Conservation (phyloP, 2,888 invertebrate genomes). For the Lepas anatifera region DNA sequence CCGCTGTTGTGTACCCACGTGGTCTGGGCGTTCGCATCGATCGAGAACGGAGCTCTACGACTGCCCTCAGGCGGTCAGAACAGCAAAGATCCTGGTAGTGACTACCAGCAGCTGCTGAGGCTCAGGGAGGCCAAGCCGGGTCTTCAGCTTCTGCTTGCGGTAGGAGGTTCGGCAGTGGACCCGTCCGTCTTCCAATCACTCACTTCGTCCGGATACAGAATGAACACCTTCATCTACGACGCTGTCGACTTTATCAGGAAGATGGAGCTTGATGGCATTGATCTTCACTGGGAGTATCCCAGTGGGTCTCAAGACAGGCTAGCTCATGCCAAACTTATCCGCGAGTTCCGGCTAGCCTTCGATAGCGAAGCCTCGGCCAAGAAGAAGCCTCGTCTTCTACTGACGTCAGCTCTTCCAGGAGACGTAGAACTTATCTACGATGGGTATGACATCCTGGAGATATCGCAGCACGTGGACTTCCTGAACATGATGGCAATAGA, state of each 20-base stretch:
- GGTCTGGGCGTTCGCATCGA: constrained; percentile 85
- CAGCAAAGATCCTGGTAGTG: constrained; percentile 31
- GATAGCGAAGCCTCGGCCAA: constrained; percentile 85
- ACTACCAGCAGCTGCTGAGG: constrained; percentile 70
- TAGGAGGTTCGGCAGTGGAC: constrained; percentile 94
- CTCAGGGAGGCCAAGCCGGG: constrained; percentile 63
- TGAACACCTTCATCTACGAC: constrained; percentile 92
- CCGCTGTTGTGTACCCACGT: constrained; percentile 83
- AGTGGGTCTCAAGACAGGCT: constrained; percentile 75
- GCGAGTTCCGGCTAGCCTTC: constrained; percentile 75
- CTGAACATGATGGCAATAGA: constrained; percentile 93
- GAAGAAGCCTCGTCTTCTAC: constrained; percentile 58
- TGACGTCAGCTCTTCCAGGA: constrained; percentile 84
- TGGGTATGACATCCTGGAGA: constrained; percentile 78
- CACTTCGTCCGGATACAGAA: constrained; percentile 77
- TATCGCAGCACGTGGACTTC: constrained; percentile 83
- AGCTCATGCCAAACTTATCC: constrained; percentile 68
- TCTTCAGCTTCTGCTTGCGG: constrained; percentile 63
- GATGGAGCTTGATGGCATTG: constrained; percentile 81
- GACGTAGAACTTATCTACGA: constrained; percentile 87
- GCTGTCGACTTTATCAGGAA: constrained; percentile 84
- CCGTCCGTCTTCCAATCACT: constrained; percentile 88
- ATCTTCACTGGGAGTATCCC: constrained; percentile 91
- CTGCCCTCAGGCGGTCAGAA: constrained; percentile 50
- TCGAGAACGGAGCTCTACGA: constrained; percentile 68